These are phyloP conservation scores for Eupithecia pulchellata DNA, from an alignment of 2,888 invertebrate genomes.

Conservation along the genomic window DNA sequence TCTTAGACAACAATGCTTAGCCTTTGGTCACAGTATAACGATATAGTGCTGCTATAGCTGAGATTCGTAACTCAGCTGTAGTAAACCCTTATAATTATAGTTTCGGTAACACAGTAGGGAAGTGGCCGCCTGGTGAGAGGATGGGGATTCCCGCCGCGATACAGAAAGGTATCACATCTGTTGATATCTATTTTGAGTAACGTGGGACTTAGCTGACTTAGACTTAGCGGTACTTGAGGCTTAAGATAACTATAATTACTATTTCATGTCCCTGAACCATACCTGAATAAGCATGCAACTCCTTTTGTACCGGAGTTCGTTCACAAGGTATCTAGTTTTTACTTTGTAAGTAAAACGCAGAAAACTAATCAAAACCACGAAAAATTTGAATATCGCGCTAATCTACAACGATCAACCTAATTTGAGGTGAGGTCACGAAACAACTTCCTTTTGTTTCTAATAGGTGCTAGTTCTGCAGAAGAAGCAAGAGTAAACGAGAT, in stretches of 20 bases:
- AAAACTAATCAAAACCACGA: too few relatives aligned
- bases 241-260: too few relatives aligned
- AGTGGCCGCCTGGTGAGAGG: not conserved
- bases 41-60: too few relatives aligned
- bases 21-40: too few relatives aligned
- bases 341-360: too few relatives aligned
- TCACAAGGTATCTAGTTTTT: too few relatives aligned
- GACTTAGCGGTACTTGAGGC: not conserved
- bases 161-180: not conserved
- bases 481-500: constrained; percentile 1
- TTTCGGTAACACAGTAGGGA: not conserved
- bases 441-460: not conserved
- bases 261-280: too few relatives aligned
- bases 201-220: not conserved
- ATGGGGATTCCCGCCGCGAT: not conserved
- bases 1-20: too few relatives aligned
- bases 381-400: too few relatives aligned
- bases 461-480: not conserved
- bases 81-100: not conserved
- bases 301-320: too few relatives aligned
- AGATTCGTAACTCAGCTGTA: not conserved
- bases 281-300: not conserved
- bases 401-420: too few relatives aligned
- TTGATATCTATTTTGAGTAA: not conserved
- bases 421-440: too few relatives aligned